Base-by-base conservation (phyloP, 2,888 invertebrate genomes). In the Campoletis raptor region DNA sequence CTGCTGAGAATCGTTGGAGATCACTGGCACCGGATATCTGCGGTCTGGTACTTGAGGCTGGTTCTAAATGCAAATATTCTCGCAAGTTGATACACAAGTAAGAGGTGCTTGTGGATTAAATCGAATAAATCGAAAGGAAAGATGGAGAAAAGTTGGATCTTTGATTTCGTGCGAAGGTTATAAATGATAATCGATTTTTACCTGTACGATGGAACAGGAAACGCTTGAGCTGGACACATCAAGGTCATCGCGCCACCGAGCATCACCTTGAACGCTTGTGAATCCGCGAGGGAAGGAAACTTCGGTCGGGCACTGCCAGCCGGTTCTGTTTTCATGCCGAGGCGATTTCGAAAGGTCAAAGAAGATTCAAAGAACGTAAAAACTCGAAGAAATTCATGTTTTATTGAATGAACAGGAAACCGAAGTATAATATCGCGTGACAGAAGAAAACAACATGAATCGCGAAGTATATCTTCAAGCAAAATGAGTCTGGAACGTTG, bases 231-330 rank as follows among this genome's bases (percentile, higher is more conserved):
- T 85, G 95, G 95, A 92, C 95, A 95, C 88, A 95, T 92, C 85
- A 95, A 89, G 81, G 95, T 95, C 92, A 95, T 93, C 89, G 94
- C 94, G 86, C 93, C 94, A 91, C 92, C 90, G 85, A 93, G 92
- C 83, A 88, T 88, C 86, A 94, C 92, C 91, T 93, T 93, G 90
- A 95, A 94, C 37, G 93, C 91, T 89, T 94, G 94, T 54, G 92
- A 94, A 85, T 95, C 94, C 81, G 94, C 95, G 88, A 95, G 94
- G 90, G 96, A 95, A 87, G 96, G 95, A 90, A 96, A 96, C 94
- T 96, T 96, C 77, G 96, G 96, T 83, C 95, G 95, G 61, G 96
- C 95, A 91, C 95, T 95, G 87, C 96, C 96, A 85, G 96, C 95
- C 10, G 96, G 96, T 93, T 96, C 95, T 95, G 94, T 67, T 91